Conservation (phyloP, 2,797 vertebrate species). For the Gymnothorax reevesii region DNA sequence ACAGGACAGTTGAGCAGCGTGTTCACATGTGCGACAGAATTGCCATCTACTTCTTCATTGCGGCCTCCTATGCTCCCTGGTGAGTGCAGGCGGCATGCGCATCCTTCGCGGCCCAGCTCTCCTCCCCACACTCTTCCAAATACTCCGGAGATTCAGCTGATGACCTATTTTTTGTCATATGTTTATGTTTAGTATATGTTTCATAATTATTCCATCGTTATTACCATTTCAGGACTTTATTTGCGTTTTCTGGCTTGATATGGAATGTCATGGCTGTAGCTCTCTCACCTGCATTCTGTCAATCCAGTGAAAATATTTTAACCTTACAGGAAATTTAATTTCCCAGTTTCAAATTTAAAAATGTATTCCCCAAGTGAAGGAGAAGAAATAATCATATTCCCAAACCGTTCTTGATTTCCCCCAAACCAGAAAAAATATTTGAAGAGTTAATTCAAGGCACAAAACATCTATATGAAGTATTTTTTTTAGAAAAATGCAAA, state of each 20-base stretch:
- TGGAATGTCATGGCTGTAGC: not conserved
- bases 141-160: too few species aligned
- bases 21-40: constrained; percentile 95
- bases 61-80: constrained; percentile 87
- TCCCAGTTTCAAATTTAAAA: too few species aligned
- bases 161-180: too few species aligned
- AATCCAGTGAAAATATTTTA: not conserved
- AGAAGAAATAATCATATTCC: too few species aligned
- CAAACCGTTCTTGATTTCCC: too few species aligned
- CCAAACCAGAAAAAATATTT: too few species aligned
- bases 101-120: not conserved
- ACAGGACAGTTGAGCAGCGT: constrained; percentile 85
- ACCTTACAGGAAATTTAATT: not conserved
- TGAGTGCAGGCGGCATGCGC: constrained; percentile 62
- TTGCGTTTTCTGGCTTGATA: not conserved
- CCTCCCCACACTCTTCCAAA: too few species aligned
- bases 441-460: too few species aligned
- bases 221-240: not conserved
- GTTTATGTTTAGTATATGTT: too few species aligned
- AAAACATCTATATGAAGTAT: too few species aligned
- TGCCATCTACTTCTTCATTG: constrained; percentile 96
- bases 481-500: too few species aligned
- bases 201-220: not conserved
- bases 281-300: not conserved
- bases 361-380: too few species aligned